These are phyloP conservation scores for Noctuana brunneofusca DNA, from an alignment of 2,888 invertebrate species.

Conservation along the genomic window DNA sequence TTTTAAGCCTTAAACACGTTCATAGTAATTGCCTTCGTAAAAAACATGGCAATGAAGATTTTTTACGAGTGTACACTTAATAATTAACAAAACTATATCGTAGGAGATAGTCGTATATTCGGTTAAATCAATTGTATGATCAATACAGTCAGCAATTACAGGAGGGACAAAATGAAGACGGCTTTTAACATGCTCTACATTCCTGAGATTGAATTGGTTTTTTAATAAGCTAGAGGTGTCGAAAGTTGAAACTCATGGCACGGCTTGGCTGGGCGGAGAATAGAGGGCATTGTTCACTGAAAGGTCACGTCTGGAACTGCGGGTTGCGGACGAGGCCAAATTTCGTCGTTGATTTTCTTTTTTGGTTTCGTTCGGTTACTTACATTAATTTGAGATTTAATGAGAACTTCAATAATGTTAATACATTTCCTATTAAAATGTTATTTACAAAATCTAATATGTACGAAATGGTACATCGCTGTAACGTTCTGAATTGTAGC, in stretches of 20 bases:
- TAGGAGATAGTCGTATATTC: no score
- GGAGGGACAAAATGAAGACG: background rate
- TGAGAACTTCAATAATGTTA: no score
- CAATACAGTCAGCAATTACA: background rate
- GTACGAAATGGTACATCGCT: no score
- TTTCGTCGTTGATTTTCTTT: conserved; percentile 18
- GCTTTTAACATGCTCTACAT: conserved; percentile 7
- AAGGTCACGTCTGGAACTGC: conserved; percentile 50
- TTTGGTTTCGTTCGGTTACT: conserved; percentile 6
- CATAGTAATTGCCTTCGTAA: conserved; percentile 45
- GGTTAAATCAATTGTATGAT: background rate
- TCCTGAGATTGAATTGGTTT: conserved; percentile 19
- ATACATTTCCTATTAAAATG: no score
- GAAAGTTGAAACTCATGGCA: conserved; percentile 55
- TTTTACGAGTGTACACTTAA: conserved; percentile 5
- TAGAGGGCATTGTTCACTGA: conserved; percentile 51
- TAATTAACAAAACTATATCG: background rate
- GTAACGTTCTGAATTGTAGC: no score
- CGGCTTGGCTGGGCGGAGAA: conserved; percentile 45
- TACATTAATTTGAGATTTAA: background rate
- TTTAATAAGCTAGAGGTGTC: conserved; percentile 48
- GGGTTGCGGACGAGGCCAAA: conserved; percentile 38
- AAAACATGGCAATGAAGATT: conserved; percentile 39
- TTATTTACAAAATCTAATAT: no score
- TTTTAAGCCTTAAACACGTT: conserved; percentile 52